Conservation (phyloP, 2,113 vertebrate species). For the Microcebus tavaratra region DNA sequence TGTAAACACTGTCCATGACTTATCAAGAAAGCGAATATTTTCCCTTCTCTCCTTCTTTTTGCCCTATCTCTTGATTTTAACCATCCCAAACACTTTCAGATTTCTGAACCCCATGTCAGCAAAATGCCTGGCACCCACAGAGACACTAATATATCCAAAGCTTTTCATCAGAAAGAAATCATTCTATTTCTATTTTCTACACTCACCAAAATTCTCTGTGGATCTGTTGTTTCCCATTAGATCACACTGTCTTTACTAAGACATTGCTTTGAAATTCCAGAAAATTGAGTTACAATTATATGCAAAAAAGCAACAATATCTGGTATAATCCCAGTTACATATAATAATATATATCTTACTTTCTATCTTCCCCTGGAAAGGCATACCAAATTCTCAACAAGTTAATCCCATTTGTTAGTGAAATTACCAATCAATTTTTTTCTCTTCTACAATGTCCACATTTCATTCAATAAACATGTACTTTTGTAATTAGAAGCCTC, state of each 20-base stretch:
- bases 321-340: neutral
- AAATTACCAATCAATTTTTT: neutral
- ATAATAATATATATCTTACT: neutral
- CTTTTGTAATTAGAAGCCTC: neutral
- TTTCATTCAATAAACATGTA: slow-evolving; percentile 7
- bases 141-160: neutral
- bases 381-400: neutral
- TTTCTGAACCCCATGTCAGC: neutral
- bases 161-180: neutral
- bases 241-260: neutral
- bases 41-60: neutral
- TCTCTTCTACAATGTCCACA: neutral
- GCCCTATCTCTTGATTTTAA: neutral
- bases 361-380: neutral
- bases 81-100: neutral
- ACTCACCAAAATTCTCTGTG: neutral
- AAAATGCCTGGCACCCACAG: neutral
- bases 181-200: neutral
- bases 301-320: neutral
- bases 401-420: neutral
- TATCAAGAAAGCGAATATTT: neutral
- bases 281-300: neutral
- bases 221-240: neutral
- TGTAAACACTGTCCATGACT: neutral
- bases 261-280: neutral